Evolutionary conservation across 2,113 vertebrate genomes (phyloP), one percentile per base, ranked within the genome.

Genomic region (Xenopus laevis): DNA sequence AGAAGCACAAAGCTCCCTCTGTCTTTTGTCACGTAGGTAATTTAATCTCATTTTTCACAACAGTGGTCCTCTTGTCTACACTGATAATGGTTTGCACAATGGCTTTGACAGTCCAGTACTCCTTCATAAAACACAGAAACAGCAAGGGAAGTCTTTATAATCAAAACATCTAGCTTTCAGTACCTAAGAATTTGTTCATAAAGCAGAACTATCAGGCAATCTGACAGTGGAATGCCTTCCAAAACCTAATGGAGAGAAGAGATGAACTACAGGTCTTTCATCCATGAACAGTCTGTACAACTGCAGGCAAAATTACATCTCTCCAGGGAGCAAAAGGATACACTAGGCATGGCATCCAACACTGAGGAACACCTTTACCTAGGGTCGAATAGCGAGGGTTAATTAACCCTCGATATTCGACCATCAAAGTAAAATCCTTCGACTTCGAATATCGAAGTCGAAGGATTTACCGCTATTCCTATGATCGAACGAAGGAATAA

Each of bases 211-310:
- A 63, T 60, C 52, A 46, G 20, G 58, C 17, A 61, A 17, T 61
- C 55, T 74, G 45, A 60, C 65, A 52, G 65, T 68, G 45, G 65
- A 44, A 60, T 40, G 4, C 9, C 45, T 68, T 68, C 65, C 65
- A 74, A 50, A 68, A 68, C 16, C 27, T 68, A 74, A 74, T 74
- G 23, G 65, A 60, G 65, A 74, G 7, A 3, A 59, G 64, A 74
- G 4, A 47, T 10, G 9, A 7, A 65, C 33, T 72, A 65, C 50
- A 67, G 55, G 13, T 46, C 40, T 74, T 47, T 72, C 33, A 44
- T 18, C 40, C 65, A 68, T 61, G 21, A 61, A 59, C 21, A 68
- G 72, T 13, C 21, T 74, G 23, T 65, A 52, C 40, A n/a, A 46
- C 52, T 55, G 55, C 65, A 68, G 72, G 57, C 40, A 47, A 74